Conservation (phyloP, 2,797 vertebrate species). For the Nyctibius grandis region DNA sequence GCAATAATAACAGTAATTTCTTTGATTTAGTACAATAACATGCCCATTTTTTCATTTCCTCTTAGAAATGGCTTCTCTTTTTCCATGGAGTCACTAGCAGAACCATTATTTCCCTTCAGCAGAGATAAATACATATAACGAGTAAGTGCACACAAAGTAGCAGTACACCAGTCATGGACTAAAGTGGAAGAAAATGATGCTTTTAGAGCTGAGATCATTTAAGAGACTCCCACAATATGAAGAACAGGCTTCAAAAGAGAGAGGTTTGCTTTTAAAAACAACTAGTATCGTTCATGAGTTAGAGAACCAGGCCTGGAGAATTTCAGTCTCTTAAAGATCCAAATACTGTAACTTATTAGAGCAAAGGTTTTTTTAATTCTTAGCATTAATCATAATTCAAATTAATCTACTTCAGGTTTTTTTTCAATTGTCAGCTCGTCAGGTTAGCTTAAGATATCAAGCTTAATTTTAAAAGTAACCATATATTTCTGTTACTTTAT, state of each 20-base stretch:
- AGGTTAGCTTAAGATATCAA: neutral
- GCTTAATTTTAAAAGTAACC: neutral
- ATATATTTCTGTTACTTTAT: neutral
- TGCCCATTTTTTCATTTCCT: neutral
- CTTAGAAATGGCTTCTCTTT: neutral
- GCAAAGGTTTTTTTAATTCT: neutral
- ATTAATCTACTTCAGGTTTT: neutral
- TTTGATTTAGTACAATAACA: neutral
- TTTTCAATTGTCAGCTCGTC: neutral
- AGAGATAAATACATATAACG: neutral
- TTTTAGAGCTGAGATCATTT: neutral
- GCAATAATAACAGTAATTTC: neutral
- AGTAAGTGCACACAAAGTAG: neutral
- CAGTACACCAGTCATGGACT: neutral
- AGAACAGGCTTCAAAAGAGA: neutral
- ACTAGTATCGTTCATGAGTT: neutral
- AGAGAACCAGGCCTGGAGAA: neutral
- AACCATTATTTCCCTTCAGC: neutral
- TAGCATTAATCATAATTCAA: neutral
- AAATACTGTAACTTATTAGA: neutral
- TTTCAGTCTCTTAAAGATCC: neutral
- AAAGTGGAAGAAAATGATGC: neutral
- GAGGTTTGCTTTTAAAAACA: neutral
- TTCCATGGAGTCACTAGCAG: neutral
- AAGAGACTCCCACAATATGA: neutral